phyloP scores from a whole-genome alignment of 2,888 invertebrate genomes.

The Aplocera efformata region DNA sequence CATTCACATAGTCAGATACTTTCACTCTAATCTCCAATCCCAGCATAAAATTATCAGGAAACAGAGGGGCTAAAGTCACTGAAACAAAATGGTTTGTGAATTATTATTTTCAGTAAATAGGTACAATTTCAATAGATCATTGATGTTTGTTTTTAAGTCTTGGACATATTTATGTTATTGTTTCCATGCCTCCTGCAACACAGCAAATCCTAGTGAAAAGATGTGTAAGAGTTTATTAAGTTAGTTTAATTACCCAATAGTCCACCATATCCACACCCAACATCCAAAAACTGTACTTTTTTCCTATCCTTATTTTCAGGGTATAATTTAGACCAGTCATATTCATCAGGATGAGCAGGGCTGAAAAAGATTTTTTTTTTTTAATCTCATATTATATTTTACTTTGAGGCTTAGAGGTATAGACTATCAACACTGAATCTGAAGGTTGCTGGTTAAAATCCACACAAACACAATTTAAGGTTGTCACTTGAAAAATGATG shows the following conservation, averaged over 20 bases:
- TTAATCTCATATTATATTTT: too few species aligned
- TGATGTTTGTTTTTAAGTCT: too few species aligned
- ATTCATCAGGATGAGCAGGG: slow-evolving; percentile 88
- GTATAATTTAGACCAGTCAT: slow-evolving; percentile 92
- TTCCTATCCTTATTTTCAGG: slow-evolving; percentile 73
- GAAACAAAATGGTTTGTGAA: slow-evolving; percentile 37
- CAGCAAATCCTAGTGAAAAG: too few species aligned
- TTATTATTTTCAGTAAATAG: too few species aligned
- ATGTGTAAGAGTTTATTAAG: too few species aligned
- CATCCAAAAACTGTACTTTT: slow-evolving; percentile 93
- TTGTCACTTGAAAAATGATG: too few species aligned
- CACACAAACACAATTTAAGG: too few species aligned
- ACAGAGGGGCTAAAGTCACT: slow-evolving; percentile 95
- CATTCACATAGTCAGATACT: slow-evolving; percentile 98
- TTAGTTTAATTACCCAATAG: slow-evolving; percentile 83
- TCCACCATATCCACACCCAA: slow-evolving; percentile 99
- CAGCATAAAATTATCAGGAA: slow-evolving; percentile 92
- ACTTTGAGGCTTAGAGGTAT: too few species aligned
- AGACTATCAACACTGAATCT: too few species aligned
- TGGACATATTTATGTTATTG: not conserved
- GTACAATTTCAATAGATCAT: too few species aligned
- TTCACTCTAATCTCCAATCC: slow-evolving; percentile 99
- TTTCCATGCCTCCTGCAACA: too few species aligned
- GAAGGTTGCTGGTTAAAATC: too few species aligned
- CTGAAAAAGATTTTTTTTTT: slow-evolving; percentile 75